These are phyloP conservation scores for Saturnia japonica DNA, from an alignment of 2,888 invertebrate genomes.

Conservation along the genomic window DNA sequence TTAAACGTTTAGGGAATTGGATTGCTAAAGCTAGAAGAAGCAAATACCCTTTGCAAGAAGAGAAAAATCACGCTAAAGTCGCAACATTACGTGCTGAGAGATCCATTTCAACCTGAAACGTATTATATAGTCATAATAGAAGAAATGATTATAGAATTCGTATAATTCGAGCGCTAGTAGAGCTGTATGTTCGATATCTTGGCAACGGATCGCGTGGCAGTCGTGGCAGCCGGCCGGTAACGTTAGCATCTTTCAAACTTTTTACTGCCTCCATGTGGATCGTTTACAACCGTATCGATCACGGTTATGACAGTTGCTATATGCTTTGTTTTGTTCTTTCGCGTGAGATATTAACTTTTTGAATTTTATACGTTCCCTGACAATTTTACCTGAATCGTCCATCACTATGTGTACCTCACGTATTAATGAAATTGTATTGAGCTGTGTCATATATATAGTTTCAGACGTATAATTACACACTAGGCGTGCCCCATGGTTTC, in stretches of 20 bases:
- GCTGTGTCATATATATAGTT: too few species aligned
- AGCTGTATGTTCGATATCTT: conserved; percentile 69
- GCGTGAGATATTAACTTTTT: conserved; percentile 35
- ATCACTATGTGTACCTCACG: too few species aligned
- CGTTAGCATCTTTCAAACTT: conserved; percentile 57
- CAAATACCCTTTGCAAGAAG: too few species aligned
- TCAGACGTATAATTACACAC: too few species aligned
- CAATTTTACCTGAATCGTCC: background rate
- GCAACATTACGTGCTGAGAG: too few species aligned
- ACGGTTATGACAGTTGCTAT: conserved; percentile 47
- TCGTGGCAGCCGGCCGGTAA: conserved; percentile 37
- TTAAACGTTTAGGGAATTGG: too few species aligned
- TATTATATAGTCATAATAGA: background rate
- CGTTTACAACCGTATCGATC: conserved; percentile 58
- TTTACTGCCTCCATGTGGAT: conserved; percentile 59
- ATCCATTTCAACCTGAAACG: background rate
- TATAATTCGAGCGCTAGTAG: background rate
- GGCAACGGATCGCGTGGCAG: conserved; percentile 74
- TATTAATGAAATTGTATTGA: too few species aligned
- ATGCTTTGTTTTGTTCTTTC: conserved; percentile 68
- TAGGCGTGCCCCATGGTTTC: too few species aligned
- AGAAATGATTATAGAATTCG: background rate
- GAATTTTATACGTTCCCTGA: background rate
- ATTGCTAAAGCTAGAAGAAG: too few species aligned
- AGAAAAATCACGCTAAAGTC: too few species aligned